phyloP scores from a whole-genome alignment of 2,797 vertebrate species.

The Poecilia wingei region DNA sequence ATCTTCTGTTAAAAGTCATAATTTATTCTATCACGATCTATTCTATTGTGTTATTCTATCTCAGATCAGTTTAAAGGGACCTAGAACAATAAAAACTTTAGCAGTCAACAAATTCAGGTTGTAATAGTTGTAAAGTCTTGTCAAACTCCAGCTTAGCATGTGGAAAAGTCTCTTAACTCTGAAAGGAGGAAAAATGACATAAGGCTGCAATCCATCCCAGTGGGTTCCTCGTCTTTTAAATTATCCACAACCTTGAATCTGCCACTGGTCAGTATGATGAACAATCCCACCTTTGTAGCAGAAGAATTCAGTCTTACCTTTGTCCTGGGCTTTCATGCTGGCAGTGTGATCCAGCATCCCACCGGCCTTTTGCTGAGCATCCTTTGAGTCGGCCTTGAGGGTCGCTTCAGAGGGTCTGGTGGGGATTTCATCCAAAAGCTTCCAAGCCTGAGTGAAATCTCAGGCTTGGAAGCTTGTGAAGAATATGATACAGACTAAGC shows the following conservation, averaged over 20 bases:
- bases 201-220: background rate
- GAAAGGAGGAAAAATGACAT: background rate
- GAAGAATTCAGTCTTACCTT: background rate
- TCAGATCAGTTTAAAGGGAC: background rate
- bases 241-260: background rate
- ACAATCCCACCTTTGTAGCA: background rate
- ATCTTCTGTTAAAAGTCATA: background rate
- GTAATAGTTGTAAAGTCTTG: background rate
- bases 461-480: background rate
- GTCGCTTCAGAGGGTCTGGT: background rate
- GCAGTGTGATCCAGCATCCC: background rate
- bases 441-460: background rate
- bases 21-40: background rate
- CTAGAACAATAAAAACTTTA: background rate
- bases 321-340: background rate
- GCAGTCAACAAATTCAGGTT: background rate
- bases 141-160: background rate
- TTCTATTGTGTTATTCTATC: background rate
- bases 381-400: background rate
- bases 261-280: background rate
- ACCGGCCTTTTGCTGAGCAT: background rate
- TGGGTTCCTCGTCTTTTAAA: background rate
- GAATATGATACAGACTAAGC: background rate
- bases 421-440: background rate
- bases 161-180: background rate